These are phyloP conservation scores for Poeciliopsis retropinna DNA, from an alignment of 2,113 vertebrate genomes.

Conservation along the genomic window DNA sequence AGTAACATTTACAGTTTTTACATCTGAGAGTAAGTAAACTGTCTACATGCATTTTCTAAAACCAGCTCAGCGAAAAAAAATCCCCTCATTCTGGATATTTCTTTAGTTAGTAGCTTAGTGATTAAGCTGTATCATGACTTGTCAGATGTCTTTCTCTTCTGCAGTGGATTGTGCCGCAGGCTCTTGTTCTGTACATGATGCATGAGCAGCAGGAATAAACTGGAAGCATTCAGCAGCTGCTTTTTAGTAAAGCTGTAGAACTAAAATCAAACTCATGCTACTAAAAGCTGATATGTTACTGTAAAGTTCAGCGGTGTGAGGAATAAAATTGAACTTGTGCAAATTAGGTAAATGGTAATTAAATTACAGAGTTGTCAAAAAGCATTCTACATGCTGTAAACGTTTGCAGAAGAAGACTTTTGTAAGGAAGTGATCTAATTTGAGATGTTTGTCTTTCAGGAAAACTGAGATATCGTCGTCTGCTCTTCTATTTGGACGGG, in stretches of 20 bases:
- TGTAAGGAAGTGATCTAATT: neutral
- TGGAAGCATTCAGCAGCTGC: constrained; percentile 55
- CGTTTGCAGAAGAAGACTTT: neutral
- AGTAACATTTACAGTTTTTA: constrained; percentile 72
- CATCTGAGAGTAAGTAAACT: constrained; percentile 55
- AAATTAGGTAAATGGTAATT: neutral
- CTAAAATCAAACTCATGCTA: constrained; percentile 56
- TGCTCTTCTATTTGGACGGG: neutral
- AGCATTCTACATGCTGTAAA: neutral
- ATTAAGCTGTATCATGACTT: constrained; percentile 1
- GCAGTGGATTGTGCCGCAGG: neutral
- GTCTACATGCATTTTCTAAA: constrained; percentile 65
- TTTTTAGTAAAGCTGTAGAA: constrained; percentile 25
- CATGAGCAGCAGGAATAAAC: constrained; percentile 37
- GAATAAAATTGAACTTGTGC: neutral
- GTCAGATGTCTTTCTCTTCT: constrained; percentile 30
- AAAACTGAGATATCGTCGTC: neutral
- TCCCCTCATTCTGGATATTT: constrained; percentile 55
- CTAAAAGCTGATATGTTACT: constrained; percentile 18
- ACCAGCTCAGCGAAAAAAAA: constrained; percentile 56
- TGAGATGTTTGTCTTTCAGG: neutral
- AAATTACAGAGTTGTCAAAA: neutral
- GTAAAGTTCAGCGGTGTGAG: neutral
- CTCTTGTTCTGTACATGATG: constrained; percentile 36
- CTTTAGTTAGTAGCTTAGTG: constrained; percentile 3